A percentile compares a stretch with the other conserved stretches of the same genome.
Evolutionary conservation across 2,113 vertebrate species (phyloP).

Genomic region (Paralichthys olivaceus): DNA sequence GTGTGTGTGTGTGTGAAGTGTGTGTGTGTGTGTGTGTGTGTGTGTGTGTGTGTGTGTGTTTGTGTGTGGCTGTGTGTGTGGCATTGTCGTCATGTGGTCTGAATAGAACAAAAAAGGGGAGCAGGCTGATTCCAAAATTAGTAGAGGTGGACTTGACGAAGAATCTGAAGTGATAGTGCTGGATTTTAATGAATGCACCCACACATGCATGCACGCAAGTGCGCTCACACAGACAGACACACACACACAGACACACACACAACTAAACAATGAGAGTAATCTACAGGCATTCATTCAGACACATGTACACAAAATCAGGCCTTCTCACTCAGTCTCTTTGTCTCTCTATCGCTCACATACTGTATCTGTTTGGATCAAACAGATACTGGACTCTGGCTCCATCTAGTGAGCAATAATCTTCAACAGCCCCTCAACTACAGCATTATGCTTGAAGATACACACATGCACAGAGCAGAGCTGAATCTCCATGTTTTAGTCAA

Average conservation of each 20-base stretch:
- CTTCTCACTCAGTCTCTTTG: neutral
- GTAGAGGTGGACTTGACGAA: neutral
- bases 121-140: conserved; percentile 6
- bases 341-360: too few species aligned
- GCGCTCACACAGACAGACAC: neutral
- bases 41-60: too few species aligned
- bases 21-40: conserved; percentile 4
- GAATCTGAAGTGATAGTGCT: too few species aligned
- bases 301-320: neutral
- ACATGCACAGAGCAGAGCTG: neutral
- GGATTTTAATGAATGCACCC: neutral
- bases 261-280: neutral
- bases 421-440: neutral
- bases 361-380: neutral
- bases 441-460: neutral
- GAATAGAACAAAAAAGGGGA: conserved; percentile 3
- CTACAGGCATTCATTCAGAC: neutral
- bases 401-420: conserved; percentile 58
- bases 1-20: conserved; percentile 25
- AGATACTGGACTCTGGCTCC: conserved; percentile 71
- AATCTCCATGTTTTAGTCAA: neutral
- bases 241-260: conserved; percentile 4
- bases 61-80: too few species aligned
- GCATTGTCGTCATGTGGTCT: neutral
- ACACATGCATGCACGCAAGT: too few species aligned